phyloP scores from a whole-genome alignment of 2,888 invertebrate genomes.

The Synanthedon vespiformis region DNA sequence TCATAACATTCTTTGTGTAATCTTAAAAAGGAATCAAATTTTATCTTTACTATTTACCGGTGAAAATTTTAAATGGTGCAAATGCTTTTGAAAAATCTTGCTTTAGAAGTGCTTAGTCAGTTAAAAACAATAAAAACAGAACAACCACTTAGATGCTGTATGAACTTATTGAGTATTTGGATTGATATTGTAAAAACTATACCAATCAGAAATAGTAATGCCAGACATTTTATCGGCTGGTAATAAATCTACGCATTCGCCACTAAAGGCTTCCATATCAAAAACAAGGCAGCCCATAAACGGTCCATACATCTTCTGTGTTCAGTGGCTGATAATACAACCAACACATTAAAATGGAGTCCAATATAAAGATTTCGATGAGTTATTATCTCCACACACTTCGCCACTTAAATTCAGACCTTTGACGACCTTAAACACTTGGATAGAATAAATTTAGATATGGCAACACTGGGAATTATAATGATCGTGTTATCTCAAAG shows the following conservation, averaged over 20 bases:
- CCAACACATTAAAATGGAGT: slow-evolving; percentile 7
- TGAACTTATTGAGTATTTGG: too few relatives aligned
- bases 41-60: too few relatives aligned
- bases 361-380: slow-evolving; percentile 8
- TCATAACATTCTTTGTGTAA: too few relatives aligned
- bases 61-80: too few relatives aligned
- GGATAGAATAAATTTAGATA: slow-evolving; percentile 2
- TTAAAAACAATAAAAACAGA: too few relatives aligned
- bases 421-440: slow-evolving; percentile 1
- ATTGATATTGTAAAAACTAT: too few relatives aligned
- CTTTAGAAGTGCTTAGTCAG: too few relatives aligned
- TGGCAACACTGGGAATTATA: background rate
- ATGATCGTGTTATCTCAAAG: too few relatives aligned
- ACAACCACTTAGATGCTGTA: too few relatives aligned
- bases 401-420: slow-evolving; percentile 9
- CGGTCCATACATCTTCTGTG: slow-evolving; percentile 7
- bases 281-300: slow-evolving; percentile 5
- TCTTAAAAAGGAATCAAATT: too few relatives aligned
- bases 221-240: background rate
- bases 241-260: background rate
- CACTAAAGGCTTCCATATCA: slow-evolving; percentile 2
- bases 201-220: too few relatives aligned
- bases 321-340: slow-evolving; percentile 8
- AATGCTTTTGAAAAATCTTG: too few relatives aligned
- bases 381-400: slow-evolving; percentile 12